These are phyloP conservation scores for Scotopteryx bipunctaria DNA, from an alignment of 2,888 invertebrate species.

Conservation along the genomic window DNA sequence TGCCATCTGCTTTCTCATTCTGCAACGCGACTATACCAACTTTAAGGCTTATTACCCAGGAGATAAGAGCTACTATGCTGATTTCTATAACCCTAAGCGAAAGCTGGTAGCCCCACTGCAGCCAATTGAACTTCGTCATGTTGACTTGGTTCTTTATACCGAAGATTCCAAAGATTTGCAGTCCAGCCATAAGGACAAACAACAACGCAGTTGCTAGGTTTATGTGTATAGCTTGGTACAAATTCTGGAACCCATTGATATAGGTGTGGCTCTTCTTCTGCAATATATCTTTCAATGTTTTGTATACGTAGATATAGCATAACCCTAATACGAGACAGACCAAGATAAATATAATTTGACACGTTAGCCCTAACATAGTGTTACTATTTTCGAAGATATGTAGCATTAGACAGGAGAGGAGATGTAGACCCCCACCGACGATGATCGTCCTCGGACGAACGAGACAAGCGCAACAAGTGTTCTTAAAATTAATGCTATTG, in stretches of 20 bases:
- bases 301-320: constrained; percentile 93
- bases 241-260: constrained; percentile 90
- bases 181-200: constrained; percentile 91
- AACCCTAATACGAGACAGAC: constrained; percentile 92
- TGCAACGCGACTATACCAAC: constrained; percentile 84
- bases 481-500: constrained; percentile 90
- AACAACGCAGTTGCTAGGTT: constrained; percentile 93
- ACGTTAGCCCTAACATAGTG: constrained; percentile 87
- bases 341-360: constrained; percentile 93
- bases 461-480: constrained; percentile 86
- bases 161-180: constrained; percentile 91
- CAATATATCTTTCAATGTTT: constrained; percentile 88
- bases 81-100: constrained; percentile 93
- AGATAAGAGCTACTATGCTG: constrained; percentile 92
- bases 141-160: constrained; percentile 76
- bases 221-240: constrained; percentile 94
- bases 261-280: constrained; percentile 91
- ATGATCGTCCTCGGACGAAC: constrained; percentile 91
- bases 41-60: constrained; percentile 93
- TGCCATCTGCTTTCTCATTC: constrained; percentile 87
- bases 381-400: constrained; percentile 89
- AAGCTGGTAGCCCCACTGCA: constrained; percentile 96
- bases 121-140: constrained; percentile 90
- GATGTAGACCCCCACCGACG: constrained; percentile 90
- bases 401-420: constrained; percentile 90